Conservation (phyloP, 2,113 vertebrate species). For the Urocolius indicus region DNA sequence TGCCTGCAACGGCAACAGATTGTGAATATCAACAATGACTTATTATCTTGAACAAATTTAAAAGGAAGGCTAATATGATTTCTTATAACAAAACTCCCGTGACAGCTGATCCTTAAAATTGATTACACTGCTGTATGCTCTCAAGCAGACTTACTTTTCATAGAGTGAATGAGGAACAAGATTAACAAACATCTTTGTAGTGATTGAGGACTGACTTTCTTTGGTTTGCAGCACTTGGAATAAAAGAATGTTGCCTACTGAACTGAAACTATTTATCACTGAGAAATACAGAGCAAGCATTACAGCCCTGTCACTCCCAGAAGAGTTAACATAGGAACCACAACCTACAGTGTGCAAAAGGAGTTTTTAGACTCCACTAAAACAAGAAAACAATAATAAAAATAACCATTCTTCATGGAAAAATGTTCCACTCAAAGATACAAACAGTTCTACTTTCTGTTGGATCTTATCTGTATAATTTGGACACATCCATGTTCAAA, state of each 20-base stretch:
- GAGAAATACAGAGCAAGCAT: not conserved
- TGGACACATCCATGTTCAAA: accelerated
- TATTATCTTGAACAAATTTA: conserved; percentile 69
- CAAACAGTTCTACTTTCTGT: not conserved
- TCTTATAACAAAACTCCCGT: conserved; percentile 50
- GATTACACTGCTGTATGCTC: conserved; percentile 53
- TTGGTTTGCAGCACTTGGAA: conserved; percentile 24
- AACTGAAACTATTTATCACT: conserved; percentile 31
- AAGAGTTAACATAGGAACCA: not conserved
- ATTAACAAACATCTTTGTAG: conserved; percentile 41
- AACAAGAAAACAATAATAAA: not conserved
- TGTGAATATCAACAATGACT: conserved; percentile 70
- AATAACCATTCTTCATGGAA: not conserved
- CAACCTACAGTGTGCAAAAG: not conserved
- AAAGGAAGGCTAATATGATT: conserved; percentile 71
- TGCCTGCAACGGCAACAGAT: too few relatives aligned
- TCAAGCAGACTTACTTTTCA: conserved; percentile 57
- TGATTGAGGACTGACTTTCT: conserved; percentile 30
- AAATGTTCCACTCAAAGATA: not conserved
- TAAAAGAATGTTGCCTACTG: conserved; percentile 43
- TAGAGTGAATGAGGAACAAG: conserved; percentile 54
- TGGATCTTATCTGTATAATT: not conserved
- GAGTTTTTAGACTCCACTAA: not conserved
- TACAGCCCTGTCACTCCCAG: not conserved
- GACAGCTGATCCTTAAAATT: conserved; percentile 63